phyloP scores from a whole-genome alignment of 2,888 invertebrate species.

The Nomada fabriciana region DNA sequence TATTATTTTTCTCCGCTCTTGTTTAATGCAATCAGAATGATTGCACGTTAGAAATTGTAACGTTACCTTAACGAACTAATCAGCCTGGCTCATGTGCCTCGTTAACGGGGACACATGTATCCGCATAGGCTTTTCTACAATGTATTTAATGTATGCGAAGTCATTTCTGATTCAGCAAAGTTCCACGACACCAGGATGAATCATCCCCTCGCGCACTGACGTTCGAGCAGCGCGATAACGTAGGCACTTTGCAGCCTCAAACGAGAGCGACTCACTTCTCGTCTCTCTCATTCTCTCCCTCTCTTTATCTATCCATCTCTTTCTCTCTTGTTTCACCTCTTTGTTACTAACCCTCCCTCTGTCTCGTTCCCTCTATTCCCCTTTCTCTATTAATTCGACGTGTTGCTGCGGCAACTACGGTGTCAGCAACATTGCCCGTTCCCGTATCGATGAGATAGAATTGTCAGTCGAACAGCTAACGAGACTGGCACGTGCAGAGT shows the following conservation, averaged over 20 bases:
- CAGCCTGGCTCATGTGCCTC: constrained; percentile 16
- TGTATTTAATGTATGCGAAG: constrained; percentile 54
- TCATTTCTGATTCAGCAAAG: constrained; percentile 57
- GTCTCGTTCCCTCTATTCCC: constrained; percentile 10
- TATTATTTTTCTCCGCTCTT: too few species aligned
- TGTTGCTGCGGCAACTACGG: constrained; percentile 62
- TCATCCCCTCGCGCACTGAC: constrained; percentile 58
- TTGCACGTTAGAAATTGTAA: background rate
- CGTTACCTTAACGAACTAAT: constrained; percentile 26
- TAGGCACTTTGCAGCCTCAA: constrained; percentile 63
- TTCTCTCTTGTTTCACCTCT: background rate
- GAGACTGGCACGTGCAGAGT: constrained; percentile 27
- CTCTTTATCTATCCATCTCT: constrained; percentile 16
- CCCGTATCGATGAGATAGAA: constrained; percentile 56
- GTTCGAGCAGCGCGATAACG: constrained; percentile 58
- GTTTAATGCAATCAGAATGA: background rate
- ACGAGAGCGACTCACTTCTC: constrained; percentile 43
- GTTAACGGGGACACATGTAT: constrained; percentile 25
- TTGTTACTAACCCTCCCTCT: background rate
- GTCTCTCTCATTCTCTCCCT: background rate
- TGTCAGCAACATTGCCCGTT: constrained; percentile 62
- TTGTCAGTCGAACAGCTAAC: constrained; percentile 44
- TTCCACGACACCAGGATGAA: constrained; percentile 50
- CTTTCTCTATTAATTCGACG: constrained; percentile 48
- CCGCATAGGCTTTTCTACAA: constrained; percentile 40